Percentiles rank a stretch among this genome's conserved stretches.
Conservation (phyloP, 2,888 invertebrate genomes). For the Drosophila recens region DNA sequence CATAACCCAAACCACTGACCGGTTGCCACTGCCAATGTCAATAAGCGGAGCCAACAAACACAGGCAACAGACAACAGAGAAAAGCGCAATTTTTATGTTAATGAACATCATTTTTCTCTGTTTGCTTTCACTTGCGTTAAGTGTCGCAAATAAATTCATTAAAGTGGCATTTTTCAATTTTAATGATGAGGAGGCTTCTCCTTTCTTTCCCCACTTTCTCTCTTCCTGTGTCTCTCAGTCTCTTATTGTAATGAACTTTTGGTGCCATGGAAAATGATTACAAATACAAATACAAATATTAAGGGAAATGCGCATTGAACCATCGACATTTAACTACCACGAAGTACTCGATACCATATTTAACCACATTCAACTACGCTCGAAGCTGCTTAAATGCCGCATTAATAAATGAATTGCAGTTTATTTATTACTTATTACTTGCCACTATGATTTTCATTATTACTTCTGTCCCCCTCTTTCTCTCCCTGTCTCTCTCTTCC, state of each 20-base stretch:
- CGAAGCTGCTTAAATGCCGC: slow-evolving; percentile 38
- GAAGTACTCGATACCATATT: neutral
- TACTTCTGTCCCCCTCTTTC: neutral
- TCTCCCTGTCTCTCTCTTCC: neutral
- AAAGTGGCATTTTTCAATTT: slow-evolving; percentile 82
- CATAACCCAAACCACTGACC: slow-evolving; percentile 16
- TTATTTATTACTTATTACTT: slow-evolving; percentile 51
- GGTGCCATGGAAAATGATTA: too few relatives aligned
- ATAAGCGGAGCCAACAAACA: slow-evolving; percentile 20
- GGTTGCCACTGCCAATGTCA: slow-evolving; percentile 42
- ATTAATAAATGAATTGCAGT: slow-evolving; percentile 65
- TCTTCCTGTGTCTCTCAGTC: neutral
- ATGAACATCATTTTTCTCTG: slow-evolving; percentile 80
- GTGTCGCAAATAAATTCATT: slow-evolving; percentile 81
- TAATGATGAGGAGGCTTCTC: slow-evolving; percentile 61
- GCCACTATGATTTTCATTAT: slow-evolving; percentile 29
- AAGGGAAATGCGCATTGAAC: slow-evolving; percentile 18
- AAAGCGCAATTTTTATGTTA: slow-evolving; percentile 76
- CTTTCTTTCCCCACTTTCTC: neutral
- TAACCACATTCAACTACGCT: neutral
- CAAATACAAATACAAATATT: slow-evolving; percentile 4
- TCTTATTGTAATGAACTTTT: slow-evolving; percentile 21
- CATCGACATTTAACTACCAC: slow-evolving; percentile 3
- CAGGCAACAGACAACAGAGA: slow-evolving; percentile 27
- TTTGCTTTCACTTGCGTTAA: slow-evolving; percentile 79